Conservation (phyloP, 2,888 invertebrate genomes). For the Scaptodrosophila latifasciaeformis region DNA sequence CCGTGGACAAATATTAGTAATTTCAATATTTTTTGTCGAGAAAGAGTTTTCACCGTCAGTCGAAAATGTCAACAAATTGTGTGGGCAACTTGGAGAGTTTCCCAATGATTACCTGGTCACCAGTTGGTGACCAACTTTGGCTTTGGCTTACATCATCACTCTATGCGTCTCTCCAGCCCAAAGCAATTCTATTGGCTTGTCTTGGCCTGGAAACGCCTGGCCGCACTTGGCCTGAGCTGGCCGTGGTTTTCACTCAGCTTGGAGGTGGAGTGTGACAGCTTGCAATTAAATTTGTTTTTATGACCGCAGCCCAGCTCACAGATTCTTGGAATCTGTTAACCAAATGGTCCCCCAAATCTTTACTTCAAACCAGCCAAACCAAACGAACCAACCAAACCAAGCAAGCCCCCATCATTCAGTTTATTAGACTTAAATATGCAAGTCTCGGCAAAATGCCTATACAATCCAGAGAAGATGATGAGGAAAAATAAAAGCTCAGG, state of each 20-base stretch:
- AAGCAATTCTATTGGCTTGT: constrained; percentile 38
- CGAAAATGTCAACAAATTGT: neutral
- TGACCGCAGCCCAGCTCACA: constrained; percentile 56
- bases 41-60: neutral
- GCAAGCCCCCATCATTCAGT: too few species aligned
- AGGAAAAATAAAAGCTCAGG: constrained; percentile 55
- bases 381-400: too few species aligned
- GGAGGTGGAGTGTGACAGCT: constrained; percentile 62
- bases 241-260: too few species aligned
- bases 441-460: constrained; percentile 49
- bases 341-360: too few species aligned
- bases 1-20: neutral
- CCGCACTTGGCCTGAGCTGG: neutral
- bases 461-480: neutral
- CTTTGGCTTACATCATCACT: too few species aligned
- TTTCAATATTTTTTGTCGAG: neutral
- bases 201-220: constrained; percentile 34
- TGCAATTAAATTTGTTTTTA: constrained; percentile 67
- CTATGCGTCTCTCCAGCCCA: too few species aligned
- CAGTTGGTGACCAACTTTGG: too few species aligned
- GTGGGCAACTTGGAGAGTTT: too few species aligned
- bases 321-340: constrained; percentile 51
- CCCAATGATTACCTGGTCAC: too few species aligned
- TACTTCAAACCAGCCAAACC: too few species aligned
- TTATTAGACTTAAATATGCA: constrained; percentile 66